These are phyloP conservation scores for Clarias pachynema DNA, from an alignment of 2,797 vertebrate species.

Conservation along the genomic window DNA sequence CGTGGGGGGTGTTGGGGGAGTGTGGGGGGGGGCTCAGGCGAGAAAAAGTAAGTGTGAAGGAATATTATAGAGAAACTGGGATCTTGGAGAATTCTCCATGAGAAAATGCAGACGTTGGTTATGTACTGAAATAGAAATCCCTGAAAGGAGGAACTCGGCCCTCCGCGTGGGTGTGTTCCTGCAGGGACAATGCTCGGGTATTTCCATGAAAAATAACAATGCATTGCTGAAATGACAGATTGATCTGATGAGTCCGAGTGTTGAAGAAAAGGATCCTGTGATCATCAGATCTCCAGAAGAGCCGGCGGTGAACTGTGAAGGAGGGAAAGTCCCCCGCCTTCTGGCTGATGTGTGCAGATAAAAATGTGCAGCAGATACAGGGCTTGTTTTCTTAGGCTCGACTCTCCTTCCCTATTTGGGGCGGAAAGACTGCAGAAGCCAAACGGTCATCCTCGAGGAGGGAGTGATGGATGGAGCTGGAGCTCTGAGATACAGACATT, in stretches of 20 bases:
- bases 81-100: background rate
- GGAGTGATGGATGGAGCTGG: conserved; percentile 45
- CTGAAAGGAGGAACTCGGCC: conserved; percentile 19
- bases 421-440: conserved; percentile 42
- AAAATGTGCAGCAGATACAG: conserved; percentile 44
- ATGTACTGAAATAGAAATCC: conserved; percentile 49
- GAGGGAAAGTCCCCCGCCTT: conserved; percentile 27
- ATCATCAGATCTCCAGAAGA: conserved; percentile 36
- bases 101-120: background rate
- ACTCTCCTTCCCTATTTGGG: conserved; percentile 53
- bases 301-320: background rate
- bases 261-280: conserved; percentile 22
- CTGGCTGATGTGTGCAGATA: conserved; percentile 51
- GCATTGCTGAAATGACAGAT: background rate
- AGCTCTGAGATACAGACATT: conserved; percentile 22
- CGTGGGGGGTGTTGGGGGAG: background rate
- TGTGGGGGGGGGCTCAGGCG: background rate
- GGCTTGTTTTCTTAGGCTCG: conserved; percentile 41
- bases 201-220: conserved; percentile 17
- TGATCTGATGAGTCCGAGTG: background rate
- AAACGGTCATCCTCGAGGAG: conserved; percentile 56
- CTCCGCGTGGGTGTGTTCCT: conserved; percentile 18
- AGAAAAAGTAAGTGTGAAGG: background rate
- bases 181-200: conserved; percentile 18
- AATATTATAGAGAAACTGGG: background rate